A percentile compares a stretch with the other conserved stretches of the same genome.
Evolutionary conservation across 2,888 invertebrate genomes (phyloP).

Genomic region (Lasioglossum pauxillum): DNA sequence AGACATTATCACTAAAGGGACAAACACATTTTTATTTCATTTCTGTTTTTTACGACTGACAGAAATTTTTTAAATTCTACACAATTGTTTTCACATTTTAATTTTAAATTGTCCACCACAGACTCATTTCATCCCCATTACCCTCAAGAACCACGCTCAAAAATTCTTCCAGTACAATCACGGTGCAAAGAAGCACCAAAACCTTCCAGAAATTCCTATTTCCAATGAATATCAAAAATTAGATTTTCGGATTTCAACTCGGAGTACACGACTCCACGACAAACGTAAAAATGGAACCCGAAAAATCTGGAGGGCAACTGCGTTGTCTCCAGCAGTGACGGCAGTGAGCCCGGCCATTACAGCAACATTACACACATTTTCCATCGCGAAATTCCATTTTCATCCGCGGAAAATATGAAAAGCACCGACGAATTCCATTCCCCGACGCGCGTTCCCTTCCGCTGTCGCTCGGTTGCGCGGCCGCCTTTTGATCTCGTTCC

Average conservation of each 20-base stretch:
- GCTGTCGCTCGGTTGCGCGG: slow-evolving; percentile 23
- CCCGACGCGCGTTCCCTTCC: slow-evolving; percentile 21
- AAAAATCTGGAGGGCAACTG: background rate
- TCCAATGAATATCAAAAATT: background rate
- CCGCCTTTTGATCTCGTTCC: slow-evolving; percentile 56
- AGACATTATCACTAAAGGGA: too few relatives aligned
- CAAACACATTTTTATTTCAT: too few relatives aligned
- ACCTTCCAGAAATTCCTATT: background rate
- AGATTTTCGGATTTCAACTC: background rate
- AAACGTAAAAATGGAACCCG: background rate
- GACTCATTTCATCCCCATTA: background rate
- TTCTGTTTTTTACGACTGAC: too few relatives aligned
- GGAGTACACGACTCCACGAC: background rate
- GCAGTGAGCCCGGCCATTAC: slow-evolving; percentile 18
- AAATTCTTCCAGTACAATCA: background rate
- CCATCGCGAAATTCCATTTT: slow-evolving; percentile 53
- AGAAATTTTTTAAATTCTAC: too few relatives aligned
- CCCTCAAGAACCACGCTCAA: background rate
- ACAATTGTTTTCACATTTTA: too few relatives aligned
- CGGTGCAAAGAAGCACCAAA: background rate
- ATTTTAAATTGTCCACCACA: background rate
- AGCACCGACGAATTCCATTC: slow-evolving; percentile 49
- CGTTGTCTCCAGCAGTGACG: background rate
- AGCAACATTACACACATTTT: slow-evolving; percentile 56
- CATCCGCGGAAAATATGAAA: slow-evolving; percentile 52